Evolutionary conservation across 2,113 vertebrate genomes (phyloP).

Genomic region (Pterocles burchelli): DNA sequence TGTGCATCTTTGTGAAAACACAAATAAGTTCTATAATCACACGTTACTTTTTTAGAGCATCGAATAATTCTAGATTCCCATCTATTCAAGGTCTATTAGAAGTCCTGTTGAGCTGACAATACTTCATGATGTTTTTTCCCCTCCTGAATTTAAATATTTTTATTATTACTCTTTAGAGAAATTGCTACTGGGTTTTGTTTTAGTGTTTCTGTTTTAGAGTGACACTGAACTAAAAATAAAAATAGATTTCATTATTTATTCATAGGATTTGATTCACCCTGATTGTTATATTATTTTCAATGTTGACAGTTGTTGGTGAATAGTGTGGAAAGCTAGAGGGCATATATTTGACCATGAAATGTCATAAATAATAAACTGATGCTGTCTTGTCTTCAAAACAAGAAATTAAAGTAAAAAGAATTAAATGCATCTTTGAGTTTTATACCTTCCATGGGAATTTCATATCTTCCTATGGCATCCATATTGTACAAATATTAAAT

Average conservation of each 20-base stretch:
- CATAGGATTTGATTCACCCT: slow-evolving; percentile 49
- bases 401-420: not conserved
- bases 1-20: not conserved
- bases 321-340: slow-evolving; percentile 7
- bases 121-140: not conserved
- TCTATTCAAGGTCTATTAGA: not conserved
- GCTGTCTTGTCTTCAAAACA: not conserved
- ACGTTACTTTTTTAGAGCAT: not conserved
- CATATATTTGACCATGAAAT: slow-evolving; percentile 57
- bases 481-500: not conserved
- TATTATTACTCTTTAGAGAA: slow-evolving; percentile 30
- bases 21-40: not conserved
- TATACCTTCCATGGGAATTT: not conserved
- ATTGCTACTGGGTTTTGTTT: not conserved
- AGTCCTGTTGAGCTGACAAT: not conserved
- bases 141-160: slow-evolving; percentile 10
- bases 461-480: not conserved
- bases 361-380: slow-evolving; percentile 32
- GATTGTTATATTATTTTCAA: slow-evolving; percentile 40
- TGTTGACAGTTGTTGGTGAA: slow-evolving; percentile 40
- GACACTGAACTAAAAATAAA: slow-evolving; percentile 38
- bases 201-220: not conserved
- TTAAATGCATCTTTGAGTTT: not conserved
- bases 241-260: slow-evolving; percentile 62
- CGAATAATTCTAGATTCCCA: not conserved